phyloP scores from a whole-genome alignment of 2,888 invertebrate species.

The Crepidodera aurea region DNA sequence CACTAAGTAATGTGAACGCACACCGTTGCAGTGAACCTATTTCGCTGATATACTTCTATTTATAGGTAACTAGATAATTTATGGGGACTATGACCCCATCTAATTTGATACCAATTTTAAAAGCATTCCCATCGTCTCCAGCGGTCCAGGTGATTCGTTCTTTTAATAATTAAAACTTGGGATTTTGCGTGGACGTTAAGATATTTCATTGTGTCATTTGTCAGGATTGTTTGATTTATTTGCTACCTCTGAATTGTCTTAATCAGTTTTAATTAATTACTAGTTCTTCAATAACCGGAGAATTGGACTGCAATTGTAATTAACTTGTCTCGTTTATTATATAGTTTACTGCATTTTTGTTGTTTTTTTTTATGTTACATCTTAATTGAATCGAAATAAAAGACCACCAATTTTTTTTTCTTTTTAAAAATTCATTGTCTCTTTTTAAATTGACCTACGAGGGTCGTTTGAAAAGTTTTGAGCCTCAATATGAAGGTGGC shows the following conservation, averaged over 20 bases:
- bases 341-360: neutral
- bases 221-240: neutral
- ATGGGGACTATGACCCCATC: slow-evolving; percentile 39
- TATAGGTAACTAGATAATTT: slow-evolving; percentile 38
- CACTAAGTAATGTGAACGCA: neutral
- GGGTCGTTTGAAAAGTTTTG: too few relatives aligned
- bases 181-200: slow-evolving; percentile 13
- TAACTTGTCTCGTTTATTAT: neutral
- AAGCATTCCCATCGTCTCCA: slow-evolving; percentile 24
- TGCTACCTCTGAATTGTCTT: neutral
- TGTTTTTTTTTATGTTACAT: too few relatives aligned
- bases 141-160: slow-evolving; percentile 22
- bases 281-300: neutral
- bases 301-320: slow-evolving; percentile 1
- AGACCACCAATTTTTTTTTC: too few relatives aligned
- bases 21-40: slow-evolving; percentile 20
- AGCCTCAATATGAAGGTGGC: too few relatives aligned
- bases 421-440: too few relatives aligned
- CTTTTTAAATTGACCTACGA: too few relatives aligned
- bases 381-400: too few relatives aligned
- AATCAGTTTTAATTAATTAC: neutral
- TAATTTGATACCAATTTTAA: slow-evolving; percentile 37
- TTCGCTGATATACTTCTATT: slow-evolving; percentile 35
- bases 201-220: slow-evolving; percentile 10
- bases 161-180: slow-evolving; percentile 25